These are phyloP conservation scores for Garra rufa DNA, from an alignment of 2,113 vertebrate species.

Conservation along the genomic window DNA sequence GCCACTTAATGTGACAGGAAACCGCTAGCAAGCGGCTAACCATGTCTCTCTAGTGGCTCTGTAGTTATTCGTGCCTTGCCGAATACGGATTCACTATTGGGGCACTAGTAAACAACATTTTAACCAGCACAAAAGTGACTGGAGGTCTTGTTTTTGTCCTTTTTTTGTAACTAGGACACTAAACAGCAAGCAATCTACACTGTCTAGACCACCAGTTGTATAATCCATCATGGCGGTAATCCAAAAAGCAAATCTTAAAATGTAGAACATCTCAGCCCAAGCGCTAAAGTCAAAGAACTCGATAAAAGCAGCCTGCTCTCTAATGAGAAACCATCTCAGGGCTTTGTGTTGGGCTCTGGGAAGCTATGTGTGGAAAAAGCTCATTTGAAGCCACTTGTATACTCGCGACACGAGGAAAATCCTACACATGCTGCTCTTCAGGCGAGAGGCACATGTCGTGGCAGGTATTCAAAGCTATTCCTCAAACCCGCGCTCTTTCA, in stretches of 20 bases:
- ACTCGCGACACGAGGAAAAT: slow-evolving; percentile 7
- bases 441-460: slow-evolving; percentile 19
- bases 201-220: slow-evolving; percentile 37
- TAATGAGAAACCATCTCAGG: slow-evolving; percentile 34
- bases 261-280: background rate
- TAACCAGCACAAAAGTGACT: background rate
- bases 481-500: slow-evolving; percentile 28
- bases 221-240: slow-evolving; percentile 41
- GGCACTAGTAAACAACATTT: background rate
- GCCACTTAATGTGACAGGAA: too few relatives aligned
- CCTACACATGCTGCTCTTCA: background rate
- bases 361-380: slow-evolving; percentile 7
- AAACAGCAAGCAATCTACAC: slow-evolving; percentile 42
- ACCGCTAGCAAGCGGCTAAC: too few relatives aligned
- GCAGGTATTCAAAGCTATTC: slow-evolving; percentile 41
- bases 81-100: too few relatives aligned
- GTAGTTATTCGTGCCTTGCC: too few relatives aligned
- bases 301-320: slow-evolving; percentile 21
- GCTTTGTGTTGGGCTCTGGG: slow-evolving; percentile 3
- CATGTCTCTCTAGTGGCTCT: too few relatives aligned
- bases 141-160: background rate
- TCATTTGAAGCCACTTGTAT: slow-evolving; percentile 25
- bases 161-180: slow-evolving; percentile 20
- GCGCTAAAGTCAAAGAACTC: background rate
- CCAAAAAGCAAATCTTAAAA: slow-evolving; percentile 18